Evolutionary conservation across 2,797 vertebrate genomes (phyloP), one percentile per base, ranked within the genome.

Genomic region (Acipenser ruthenus): DNA sequence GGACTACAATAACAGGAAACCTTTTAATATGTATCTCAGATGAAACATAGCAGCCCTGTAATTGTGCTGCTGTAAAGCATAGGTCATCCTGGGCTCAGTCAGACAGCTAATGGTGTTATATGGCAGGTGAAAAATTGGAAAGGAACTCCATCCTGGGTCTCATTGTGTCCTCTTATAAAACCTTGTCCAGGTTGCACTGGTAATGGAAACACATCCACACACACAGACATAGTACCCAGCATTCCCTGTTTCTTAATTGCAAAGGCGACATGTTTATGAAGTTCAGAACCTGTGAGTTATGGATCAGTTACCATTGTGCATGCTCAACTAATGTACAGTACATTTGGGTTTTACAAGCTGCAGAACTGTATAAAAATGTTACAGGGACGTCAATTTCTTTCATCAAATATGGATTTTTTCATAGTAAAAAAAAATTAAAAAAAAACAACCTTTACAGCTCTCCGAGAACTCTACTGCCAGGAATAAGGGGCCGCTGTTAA

Each of bases 381-480:
- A 60, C 63, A 78, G 68, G 48, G 2, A 73, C 10, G n/a, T 62
- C 8, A 61, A 79, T 72, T 78, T 78, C 73, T 80, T 76, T 73
- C 69, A 60, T 18, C 79, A 74, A 82, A 75, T 70, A 71, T 74
- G 50, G 69, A 80, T 77, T 82, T 82, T 71, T 65, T 11, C 63
- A 66, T 68, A 61, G 77, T 73, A 72, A 74, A 81, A 70, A 71
- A n/a, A n/a, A n/a, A n/a, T 18, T n/a, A 23, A 23, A 37, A 37
- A 37, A 37, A 37, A 37, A n/a, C n/a, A 37, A 66, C 62, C 55
- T 72, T 73, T 71, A 65, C 58, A 75, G 56, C 13, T 77, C 60
- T 70, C 55, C 72, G 62, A 80, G 69, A 67, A 53, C 67, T 70
- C 11, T 4, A 55, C 1, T 66, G 13, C 67, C 63, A 81, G 60